phyloP scores from a whole-genome alignment of 2,113 vertebrate species.

The Dinomys branickii region DNA sequence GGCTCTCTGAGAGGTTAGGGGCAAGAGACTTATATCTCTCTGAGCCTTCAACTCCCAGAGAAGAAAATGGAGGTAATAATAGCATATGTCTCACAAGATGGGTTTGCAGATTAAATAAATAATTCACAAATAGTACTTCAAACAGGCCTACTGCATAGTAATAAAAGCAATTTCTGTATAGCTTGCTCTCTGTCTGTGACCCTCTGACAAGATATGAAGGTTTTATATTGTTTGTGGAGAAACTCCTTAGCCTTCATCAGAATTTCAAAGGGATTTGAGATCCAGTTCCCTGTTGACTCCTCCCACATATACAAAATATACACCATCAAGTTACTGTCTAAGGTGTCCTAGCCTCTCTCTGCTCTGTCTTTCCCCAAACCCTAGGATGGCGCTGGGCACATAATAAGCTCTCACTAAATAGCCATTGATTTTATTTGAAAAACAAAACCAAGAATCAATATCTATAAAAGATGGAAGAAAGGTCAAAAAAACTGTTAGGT shows the following conservation, averaged over 20 bases:
- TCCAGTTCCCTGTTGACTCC: neutral
- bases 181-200: neutral
- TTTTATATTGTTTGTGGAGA: neutral
- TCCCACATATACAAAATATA: neutral
- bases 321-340: neutral
- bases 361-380: neutral
- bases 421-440: constrained; percentile 61
- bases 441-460: constrained; percentile 60
- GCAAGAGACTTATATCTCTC: neutral
- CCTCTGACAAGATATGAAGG: neutral
- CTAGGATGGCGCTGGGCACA: neutral
- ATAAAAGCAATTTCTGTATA: neutral
- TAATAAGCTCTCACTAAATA: constrained; percentile 59
- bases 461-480: constrained; percentile 62
- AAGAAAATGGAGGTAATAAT: constrained; percentile 50
- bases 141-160: neutral
- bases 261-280: constrained; percentile 40
- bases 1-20: neutral
- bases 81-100: neutral
- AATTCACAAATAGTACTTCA: constrained; percentile 46
- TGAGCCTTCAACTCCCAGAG: constrained; percentile 30
- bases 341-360: neutral
- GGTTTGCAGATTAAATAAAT: constrained; percentile 58
- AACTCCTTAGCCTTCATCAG: neutral
- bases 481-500: constrained; percentile 28